Conservation (phyloP, 1,140 invertebrate genomes). For the Cyclargus thomasi region DNA sequence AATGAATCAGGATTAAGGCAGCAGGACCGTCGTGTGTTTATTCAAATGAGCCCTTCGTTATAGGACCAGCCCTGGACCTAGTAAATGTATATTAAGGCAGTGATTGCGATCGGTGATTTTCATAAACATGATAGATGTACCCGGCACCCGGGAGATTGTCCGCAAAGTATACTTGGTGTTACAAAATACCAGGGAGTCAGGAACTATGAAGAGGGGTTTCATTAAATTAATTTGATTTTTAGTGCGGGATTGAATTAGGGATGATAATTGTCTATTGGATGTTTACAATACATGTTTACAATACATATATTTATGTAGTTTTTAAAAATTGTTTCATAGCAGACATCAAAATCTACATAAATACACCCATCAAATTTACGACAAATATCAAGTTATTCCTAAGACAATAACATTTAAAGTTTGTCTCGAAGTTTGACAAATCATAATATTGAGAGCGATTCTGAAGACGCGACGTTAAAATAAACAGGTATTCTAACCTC, state of each 20-base stretch:
- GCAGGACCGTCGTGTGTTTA: slow-evolving; percentile 36
- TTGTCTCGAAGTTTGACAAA: not conserved
- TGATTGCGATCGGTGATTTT: slow-evolving; percentile 17
- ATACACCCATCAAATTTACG: not conserved
- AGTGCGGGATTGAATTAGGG: not conserved
- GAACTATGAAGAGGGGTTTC: not conserved
- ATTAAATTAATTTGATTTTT: not conserved
- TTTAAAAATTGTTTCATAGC: not conserved
- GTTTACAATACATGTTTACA: no score
- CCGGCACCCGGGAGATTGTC: not conserved
- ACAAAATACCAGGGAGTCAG: not conserved
- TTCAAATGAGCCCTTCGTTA: slow-evolving; percentile 47
- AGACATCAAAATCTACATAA: not conserved
- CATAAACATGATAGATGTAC: slow-evolving; percentile 3
- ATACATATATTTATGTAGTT: no score
- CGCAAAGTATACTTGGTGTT: not conserved
- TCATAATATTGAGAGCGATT: not conserved
- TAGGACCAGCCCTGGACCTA: slow-evolving; percentile 28
- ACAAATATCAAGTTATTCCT: not conserved
- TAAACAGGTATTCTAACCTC: not conserved
- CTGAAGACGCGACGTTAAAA: not conserved
- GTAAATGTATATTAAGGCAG: slow-evolving; percentile 26
- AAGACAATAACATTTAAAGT: not conserved
- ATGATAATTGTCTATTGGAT: not conserved
- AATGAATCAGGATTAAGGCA: slow-evolving; percentile 42